Conservation (phyloP, 2,113 vertebrate species). For the Thamnophis sirtalis region DNA sequence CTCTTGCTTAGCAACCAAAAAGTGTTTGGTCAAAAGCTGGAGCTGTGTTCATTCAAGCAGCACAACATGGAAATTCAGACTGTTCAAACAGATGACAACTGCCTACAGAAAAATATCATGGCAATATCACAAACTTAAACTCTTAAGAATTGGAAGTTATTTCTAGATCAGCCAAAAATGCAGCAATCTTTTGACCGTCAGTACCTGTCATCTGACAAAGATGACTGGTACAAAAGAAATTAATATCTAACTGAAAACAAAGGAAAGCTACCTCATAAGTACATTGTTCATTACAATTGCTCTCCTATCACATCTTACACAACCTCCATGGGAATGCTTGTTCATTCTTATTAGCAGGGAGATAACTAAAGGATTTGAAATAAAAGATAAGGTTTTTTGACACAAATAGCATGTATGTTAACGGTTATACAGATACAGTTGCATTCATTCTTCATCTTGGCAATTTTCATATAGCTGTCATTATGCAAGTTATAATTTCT, state of each 20-base stretch:
- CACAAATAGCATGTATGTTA: background rate
- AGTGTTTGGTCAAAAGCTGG: background rate
- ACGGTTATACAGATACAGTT: background rate
- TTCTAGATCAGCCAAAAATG: background rate
- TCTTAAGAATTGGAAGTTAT: background rate
- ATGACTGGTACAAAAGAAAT: background rate
- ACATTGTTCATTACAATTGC: background rate
- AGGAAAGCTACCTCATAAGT: background rate
- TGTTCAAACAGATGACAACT: background rate
- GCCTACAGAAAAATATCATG: background rate
- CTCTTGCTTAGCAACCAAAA: too few species aligned
- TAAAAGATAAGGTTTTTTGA: background rate
- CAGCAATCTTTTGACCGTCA: background rate
- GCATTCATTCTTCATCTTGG: background rate
- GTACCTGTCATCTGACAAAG: fast-evolving
- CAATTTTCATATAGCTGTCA: conserved; percentile 14
- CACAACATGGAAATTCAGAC: background rate
- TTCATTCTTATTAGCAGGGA: background rate
- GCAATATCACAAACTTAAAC: background rate
- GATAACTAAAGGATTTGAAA: background rate
- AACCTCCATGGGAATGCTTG: background rate
- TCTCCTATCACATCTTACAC: background rate
- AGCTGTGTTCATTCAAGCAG: background rate
- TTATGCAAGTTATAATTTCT: conserved; percentile 22
- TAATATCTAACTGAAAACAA: background rate